phyloP scores from a whole-genome alignment of 1,140 invertebrate genomes.

The Drosophila tropicalis region DNA sequence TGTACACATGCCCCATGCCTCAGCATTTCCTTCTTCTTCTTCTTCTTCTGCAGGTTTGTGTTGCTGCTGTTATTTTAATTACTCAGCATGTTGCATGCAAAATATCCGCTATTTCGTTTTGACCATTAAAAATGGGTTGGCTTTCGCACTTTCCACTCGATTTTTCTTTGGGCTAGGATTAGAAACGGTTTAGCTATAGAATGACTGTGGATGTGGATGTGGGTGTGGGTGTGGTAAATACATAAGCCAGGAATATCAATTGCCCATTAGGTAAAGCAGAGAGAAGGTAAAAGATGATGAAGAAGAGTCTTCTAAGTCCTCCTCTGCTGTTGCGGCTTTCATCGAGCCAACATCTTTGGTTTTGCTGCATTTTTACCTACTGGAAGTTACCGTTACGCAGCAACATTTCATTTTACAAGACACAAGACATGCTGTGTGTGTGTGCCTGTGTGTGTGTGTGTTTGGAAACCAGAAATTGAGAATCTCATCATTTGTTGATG shows the following conservation, averaged over 20 bases:
- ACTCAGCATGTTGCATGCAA: constrained; percentile 66
- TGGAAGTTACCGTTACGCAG: constrained; percentile 77
- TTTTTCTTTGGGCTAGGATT: not conserved
- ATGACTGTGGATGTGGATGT: not conserved
- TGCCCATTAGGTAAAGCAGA: constrained; percentile 44
- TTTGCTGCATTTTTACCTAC: constrained; percentile 33
- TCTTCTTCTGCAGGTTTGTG: not conserved
- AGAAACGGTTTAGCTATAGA: no score
- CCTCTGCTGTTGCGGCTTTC: no score
- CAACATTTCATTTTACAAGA: constrained; percentile 47
- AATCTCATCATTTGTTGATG: constrained; percentile 15
- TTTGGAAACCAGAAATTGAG: constrained; percentile 13
- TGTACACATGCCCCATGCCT: not conserved
- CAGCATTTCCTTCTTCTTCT: not conserved
- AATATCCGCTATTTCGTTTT: constrained; percentile 5
- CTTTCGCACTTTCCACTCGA: constrained; percentile 60
- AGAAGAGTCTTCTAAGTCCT: not conserved
- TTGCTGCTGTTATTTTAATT: constrained; percentile 60
- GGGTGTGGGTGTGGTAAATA: constrained; percentile 26
- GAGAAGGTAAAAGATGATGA: not conserved
- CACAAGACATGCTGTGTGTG: constrained; percentile 21
- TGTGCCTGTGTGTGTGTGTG: constrained; percentile 7
- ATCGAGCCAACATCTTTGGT: not conserved
- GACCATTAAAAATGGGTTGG: constrained; percentile 20
- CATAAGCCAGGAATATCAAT: constrained; percentile 49